Percentiles rank a stretch among this genome's conserved stretches.
phyloP scores from a whole-genome alignment of 2,797 vertebrate genomes.

The Gorsachius magnificus region DNA sequence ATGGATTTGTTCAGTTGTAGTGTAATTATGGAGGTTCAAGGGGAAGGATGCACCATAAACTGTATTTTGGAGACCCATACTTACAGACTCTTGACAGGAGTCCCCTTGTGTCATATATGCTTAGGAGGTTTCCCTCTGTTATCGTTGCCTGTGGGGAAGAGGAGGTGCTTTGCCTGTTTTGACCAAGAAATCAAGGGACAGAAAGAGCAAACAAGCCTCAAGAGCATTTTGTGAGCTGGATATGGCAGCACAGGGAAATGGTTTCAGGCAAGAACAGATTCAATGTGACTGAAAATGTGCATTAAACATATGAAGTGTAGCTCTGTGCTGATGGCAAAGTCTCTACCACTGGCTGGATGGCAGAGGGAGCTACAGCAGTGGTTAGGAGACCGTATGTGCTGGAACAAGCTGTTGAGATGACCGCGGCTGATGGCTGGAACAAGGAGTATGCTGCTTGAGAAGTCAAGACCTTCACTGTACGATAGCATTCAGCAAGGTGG shows the following conservation, averaged over 20 bases:
- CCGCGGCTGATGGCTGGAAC: accelerated
- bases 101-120: neutral
- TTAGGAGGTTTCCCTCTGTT: neutral
- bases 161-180: neutral
- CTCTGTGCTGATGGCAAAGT: neutral
- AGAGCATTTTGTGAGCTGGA: neutral
- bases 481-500: neutral
- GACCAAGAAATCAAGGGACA: neutral
- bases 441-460: neutral
- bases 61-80: neutral
- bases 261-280: neutral
- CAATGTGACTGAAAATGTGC: neutral
- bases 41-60: neutral
- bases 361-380: neutral
- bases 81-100: neutral
- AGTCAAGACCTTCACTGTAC: neutral
- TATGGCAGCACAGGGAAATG: neutral
- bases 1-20: neutral
- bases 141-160: neutral
- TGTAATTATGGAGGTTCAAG: neutral
- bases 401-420: neutral
- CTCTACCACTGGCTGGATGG: neutral
- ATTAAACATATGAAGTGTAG: neutral
- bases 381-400: neutral
- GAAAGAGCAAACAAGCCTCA: neutral